Evolutionary conservation across 2,113 vertebrate species (phyloP), one percentile per base, ranked within the genome.

Genomic region (Lanius collurio): DNA sequence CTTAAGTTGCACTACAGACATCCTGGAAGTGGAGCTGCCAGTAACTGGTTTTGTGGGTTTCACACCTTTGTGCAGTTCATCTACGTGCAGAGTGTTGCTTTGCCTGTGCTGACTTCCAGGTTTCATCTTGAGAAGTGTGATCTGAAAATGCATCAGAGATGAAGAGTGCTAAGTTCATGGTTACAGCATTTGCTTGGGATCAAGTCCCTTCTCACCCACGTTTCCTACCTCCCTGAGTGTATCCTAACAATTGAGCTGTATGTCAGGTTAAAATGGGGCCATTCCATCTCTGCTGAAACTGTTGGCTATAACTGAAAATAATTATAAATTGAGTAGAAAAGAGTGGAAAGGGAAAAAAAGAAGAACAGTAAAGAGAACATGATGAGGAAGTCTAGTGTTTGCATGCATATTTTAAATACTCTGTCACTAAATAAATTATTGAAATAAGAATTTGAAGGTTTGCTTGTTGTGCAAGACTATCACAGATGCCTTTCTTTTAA

Each of bases 31-130:
- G 21, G 41, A 86, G 37, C 53, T 83, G 35, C 5, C 67, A 49
- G 49, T 76, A 64, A 33, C 42, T 52, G 47, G 19, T 7, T 75
- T 33, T 71, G 21, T 16, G 31, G 30, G 14, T 81, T 95, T 91
- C 69, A 22, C 23, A n/a, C 59, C 47, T 87, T 44, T 46, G 52
- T 37, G 60, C 5, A 10, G n/a, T 57, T 91, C 50, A 67, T 63
- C 16, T 78, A 1, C 0, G 0, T 59, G 50, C 35, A 63, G 52
- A 33, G 11, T 23, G 12, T 69, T 64, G 8, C 27, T 64, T 84
- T 7, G 6, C 62, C n/a, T 46, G 6, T 64, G n/a, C 65, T 89
- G 52, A 24, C 39, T 81, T 89, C 42, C 19, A 59, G 60, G 47
- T 50, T 89, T 84, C 56, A 44, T n/a, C 69, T 78, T 50, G 77